Evolutionary conservation across 2,113 vertebrate species (phyloP), one percentile per base, ranked within the genome.

Genomic region (Struthidea cinerea): DNA sequence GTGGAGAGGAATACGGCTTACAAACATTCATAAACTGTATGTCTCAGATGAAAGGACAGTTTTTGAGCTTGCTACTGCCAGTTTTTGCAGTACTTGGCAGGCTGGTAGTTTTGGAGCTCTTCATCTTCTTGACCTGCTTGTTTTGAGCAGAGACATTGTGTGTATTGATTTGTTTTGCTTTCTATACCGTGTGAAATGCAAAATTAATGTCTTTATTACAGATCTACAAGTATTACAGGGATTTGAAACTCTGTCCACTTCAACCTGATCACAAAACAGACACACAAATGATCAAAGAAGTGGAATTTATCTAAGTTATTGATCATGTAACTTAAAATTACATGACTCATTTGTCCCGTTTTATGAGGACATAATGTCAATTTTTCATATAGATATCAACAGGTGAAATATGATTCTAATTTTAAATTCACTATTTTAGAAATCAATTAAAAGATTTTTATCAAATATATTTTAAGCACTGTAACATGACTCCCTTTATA

Each of bases 311-410:
- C 98, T 98, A 98, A 97, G 98, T 97, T 98, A 99, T 99, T 97
- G 98, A 99, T 99, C 98, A 98, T 98, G 98, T 98, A 99, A 98
- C 98, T 98, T 98, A 99, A 99, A 99, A 99, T 99, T 99, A 99
- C 98, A 98, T 96, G 98, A 99, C 98, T 98, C 98, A 98, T 99
- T 99, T 99, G 98, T 99, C 98, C 98, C 98, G 96, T 98, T 98
- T 98, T 98, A 98, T 96, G 96, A 98, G 97, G 97, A 97, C 97
- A 98, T 89, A 97, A 97, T 97, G 96, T 98, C 98, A 99, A 98
- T 98, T 97, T 97, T 98, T 98, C 97, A 98, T 83, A 68, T 23
- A 94, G 78, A 94, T 70, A 95, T 97, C 87, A 96, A 93, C 76
- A 96, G 81, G 98, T 98, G 93, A 98, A 98, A 97, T 97, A 98